These are phyloP conservation scores for Phoeniculus purpureus DNA, from an alignment of 2,797 vertebrate species.

Conservation along the genomic window DNA sequence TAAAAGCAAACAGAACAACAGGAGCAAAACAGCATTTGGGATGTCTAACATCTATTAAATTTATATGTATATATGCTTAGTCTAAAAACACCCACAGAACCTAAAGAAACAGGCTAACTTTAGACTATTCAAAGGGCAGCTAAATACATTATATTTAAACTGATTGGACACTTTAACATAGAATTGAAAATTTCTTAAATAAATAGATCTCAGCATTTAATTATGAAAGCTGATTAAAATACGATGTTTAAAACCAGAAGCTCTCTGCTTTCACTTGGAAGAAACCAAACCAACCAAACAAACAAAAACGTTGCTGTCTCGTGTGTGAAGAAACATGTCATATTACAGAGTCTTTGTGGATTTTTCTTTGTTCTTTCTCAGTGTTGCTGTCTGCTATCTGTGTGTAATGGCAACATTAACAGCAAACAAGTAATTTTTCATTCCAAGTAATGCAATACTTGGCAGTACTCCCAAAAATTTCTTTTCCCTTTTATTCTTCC, in stretches of 20 bases:
- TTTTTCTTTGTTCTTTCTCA: constrained; percentile 48
- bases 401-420: constrained; percentile 52
- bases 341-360: constrained; percentile 17
- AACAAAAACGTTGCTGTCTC: not conserved
- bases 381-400: not conserved
- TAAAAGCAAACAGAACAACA: not conserved
- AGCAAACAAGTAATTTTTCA: constrained; percentile 49
- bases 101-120: not conserved
- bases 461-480: constrained; percentile 62
- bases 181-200: not conserved
- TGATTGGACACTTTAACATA: not conserved
- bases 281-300: not conserved
- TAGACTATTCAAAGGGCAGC: not conserved
- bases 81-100: not conserved
- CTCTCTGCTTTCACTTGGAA: not conserved
- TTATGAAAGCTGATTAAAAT: not conserved
- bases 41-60: not conserved
- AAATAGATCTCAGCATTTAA: not conserved
- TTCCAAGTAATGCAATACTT: constrained; percentile 63
- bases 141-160: not conserved
- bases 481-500: not conserved
- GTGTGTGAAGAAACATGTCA: not conserved
- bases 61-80: not conserved
- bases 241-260: not conserved
- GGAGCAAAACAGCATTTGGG: not conserved